These are phyloP conservation scores for Pelosia muscerda DNA, from an alignment of 2,888 invertebrate genomes.

Conservation along the genomic window DNA sequence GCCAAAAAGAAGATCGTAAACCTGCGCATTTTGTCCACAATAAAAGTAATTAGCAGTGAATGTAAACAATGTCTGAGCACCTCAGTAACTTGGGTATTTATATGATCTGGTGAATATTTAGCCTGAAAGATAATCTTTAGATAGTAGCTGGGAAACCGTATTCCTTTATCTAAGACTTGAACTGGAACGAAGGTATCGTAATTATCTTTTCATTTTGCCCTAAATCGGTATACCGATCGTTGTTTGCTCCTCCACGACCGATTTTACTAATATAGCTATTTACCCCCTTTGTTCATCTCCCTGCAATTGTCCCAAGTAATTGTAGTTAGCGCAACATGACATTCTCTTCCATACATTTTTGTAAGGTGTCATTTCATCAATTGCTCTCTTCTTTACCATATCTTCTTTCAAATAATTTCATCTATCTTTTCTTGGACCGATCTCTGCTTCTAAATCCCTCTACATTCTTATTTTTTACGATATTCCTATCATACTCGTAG, in stretches of 20 bases:
- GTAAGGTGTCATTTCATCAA: no score
- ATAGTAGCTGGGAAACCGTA: neutral
- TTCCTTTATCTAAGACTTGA: neutral
- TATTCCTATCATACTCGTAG: no score
- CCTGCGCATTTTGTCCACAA: constrained; percentile 11
- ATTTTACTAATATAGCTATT: neutral
- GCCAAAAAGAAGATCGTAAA: constrained; percentile 4
- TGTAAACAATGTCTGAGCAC: neutral
- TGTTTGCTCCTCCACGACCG: neutral
- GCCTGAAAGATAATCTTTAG: neutral
- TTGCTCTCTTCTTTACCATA: no score
- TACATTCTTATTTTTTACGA: no score
- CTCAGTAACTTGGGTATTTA: neutral
- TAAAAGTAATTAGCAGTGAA: neutral
- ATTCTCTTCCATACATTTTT: no score
- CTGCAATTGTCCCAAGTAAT: no score
- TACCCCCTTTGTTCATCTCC: no score
- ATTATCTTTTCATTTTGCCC: neutral
- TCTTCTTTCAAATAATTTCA: no score
- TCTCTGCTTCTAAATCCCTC: no score
- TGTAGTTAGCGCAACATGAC: no score
- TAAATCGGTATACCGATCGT: neutral
- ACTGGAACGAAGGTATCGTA: neutral
- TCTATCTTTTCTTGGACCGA: no score
- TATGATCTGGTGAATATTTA: neutral